Percentiles rank a stretch among this genome's conserved stretches.
Conservation (phyloP, 2,113 vertebrate species). For the Callithrix jacchus region DNA sequence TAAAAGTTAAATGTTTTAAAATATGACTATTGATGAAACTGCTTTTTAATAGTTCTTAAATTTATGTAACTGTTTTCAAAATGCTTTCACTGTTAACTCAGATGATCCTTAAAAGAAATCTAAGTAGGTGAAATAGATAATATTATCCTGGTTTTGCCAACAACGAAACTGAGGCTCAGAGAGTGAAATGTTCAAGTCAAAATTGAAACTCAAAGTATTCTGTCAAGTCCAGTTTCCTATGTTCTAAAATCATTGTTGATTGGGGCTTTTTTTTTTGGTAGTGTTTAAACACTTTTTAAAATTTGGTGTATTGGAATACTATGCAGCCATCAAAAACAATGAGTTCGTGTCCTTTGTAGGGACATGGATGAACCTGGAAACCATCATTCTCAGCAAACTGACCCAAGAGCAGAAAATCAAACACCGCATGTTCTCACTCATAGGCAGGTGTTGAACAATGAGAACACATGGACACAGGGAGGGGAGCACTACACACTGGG, state of each 20-base stretch:
- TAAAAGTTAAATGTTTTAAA: neutral
- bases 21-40: neutral
- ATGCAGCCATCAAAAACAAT: too few relatives aligned
- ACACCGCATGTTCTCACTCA: too few relatives aligned
- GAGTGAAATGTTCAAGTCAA: neutral
- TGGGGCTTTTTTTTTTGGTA: neutral
- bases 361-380: too few relatives aligned
- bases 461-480: too few relatives aligned
- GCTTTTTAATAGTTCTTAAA: conserved; percentile 26
- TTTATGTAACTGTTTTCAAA: conserved; percentile 14
- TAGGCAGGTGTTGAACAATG: too few relatives aligned
- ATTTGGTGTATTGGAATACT: neutral
- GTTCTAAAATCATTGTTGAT: neutral
- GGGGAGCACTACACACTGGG: too few relatives aligned
- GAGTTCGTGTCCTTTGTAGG: too few relatives aligned
- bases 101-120: neutral
- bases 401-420: too few relatives aligned
- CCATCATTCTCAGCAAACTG: too few relatives aligned
- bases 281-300: neutral
- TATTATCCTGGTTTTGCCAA: neutral
- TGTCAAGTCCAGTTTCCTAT: neutral
- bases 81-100: neutral
- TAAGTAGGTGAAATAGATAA: neutral
- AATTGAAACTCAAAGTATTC: neutral
- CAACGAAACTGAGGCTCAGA: neutral